Conservation (phyloP, 2,888 invertebrate species). For the Sipha maydis region DNA sequence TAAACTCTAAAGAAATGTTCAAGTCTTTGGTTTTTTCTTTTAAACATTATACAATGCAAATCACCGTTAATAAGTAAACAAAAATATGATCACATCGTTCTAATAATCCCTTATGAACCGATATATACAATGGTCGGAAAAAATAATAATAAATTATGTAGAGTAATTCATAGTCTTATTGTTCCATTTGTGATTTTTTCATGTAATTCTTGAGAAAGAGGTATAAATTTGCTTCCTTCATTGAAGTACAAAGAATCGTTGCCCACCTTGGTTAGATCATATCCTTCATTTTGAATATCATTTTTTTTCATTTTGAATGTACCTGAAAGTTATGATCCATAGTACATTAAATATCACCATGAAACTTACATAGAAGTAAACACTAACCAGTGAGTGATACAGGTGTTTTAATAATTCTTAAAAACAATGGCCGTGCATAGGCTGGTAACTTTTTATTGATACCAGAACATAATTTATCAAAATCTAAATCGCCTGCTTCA, state of each 20-base stretch:
- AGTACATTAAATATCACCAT: background rate
- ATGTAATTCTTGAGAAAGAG: conserved; percentile 67
- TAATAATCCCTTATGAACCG: conserved; percentile 13
- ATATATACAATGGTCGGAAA: background rate
- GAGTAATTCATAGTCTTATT: conserved; percentile 71
- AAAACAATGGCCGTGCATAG: conserved; percentile 73
- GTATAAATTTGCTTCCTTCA: conserved; percentile 68
- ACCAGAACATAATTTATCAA: conserved; percentile 66
- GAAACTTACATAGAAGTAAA: conserved; percentile 66
- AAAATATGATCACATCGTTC: conserved; percentile 9
- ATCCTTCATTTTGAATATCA: conserved; percentile 90
- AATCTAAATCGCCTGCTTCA: conserved; percentile 66
- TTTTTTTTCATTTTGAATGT: conserved; percentile 97
- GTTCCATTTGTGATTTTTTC: conserved; percentile 69
- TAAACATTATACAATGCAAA: background rate
- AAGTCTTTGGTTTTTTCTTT: conserved; percentile 32
- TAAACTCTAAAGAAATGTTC: conserved; percentile 27
- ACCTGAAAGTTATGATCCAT: conserved; percentile 72
- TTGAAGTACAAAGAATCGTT: conserved; percentile 70
- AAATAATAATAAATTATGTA: background rate
- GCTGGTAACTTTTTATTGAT: conserved; percentile 68
- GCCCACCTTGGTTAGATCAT: conserved; percentile 72
- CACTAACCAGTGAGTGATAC: conserved; percentile 72
- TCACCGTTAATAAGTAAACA: conserved; percentile 8
- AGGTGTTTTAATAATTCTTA: conserved; percentile 67